A percentile compares a stretch with the other conserved stretches of the same genome.
Conservation (phyloP, 2,888 invertebrate genomes). For the Falcaria lacertinaria region DNA sequence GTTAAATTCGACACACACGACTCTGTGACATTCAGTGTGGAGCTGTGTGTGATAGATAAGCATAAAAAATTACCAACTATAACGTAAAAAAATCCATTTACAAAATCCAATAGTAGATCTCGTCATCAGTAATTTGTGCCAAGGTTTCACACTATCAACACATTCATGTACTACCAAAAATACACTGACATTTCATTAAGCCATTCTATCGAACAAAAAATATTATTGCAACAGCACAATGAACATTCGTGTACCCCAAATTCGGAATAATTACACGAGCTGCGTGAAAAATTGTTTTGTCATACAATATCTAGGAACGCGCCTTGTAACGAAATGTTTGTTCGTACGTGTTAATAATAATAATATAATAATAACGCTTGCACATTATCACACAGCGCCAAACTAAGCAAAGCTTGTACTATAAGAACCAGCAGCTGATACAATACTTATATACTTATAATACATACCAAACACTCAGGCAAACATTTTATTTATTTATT, state of each 20-base stretch:
- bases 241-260: neutral
- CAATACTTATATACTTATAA: too few relatives aligned
- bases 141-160: constrained; percentile 1
- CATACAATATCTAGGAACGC: neutral
- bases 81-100: neutral
- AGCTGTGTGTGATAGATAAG: too few relatives aligned
- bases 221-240: neutral
- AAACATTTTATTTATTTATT: too few relatives aligned
- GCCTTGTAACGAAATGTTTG: constrained; percentile 9
- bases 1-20: too few relatives aligned
- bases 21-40: too few relatives aligned
- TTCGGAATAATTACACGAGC: constrained; percentile 1
- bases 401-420: too few relatives aligned
- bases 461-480: too few relatives aligned
- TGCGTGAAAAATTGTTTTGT: neutral
- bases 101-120: neutral
- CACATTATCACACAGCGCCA: too few relatives aligned
- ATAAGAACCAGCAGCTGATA: too few relatives aligned
- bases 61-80: too few relatives aligned
- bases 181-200: neutral
- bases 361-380: too few relatives aligned
- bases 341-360: constrained; percentile 1
- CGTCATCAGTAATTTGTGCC: neutral
- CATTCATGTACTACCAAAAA: neutral
- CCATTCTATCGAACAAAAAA: neutral